phyloP scores from a whole-genome alignment of 1,140 invertebrate species.

The Muscidifurax raptorellus region DNA sequence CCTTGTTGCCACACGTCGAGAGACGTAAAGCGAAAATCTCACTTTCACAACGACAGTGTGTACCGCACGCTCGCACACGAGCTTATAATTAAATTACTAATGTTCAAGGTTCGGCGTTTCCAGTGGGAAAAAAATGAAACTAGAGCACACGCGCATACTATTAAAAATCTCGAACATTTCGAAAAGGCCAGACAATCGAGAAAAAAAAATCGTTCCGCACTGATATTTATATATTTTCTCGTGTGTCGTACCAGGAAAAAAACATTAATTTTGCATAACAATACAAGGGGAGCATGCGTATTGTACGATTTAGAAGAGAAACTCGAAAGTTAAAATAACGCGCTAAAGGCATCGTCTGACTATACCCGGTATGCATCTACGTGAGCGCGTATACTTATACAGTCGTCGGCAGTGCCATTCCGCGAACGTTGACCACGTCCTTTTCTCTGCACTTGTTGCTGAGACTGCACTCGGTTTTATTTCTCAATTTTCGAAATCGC shows the following conservation, averaged over 20 bases:
- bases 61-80: not conserved
- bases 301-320: no score
- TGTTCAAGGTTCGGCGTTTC: slow-evolving; percentile 25
- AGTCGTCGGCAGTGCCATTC: not conserved
- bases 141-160: not conserved
- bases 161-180: not conserved
- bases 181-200: no score
- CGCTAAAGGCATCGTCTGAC: not conserved
- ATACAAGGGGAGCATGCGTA: no score
- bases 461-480: not conserved
- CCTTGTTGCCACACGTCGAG: not conserved
- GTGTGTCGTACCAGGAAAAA: no score
- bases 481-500: not conserved
- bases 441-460: not conserved
- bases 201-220: no score
- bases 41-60: not conserved
- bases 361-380: not conserved
- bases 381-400: not conserved
- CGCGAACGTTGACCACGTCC: not conserved
- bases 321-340: not conserved
- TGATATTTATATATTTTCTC: no score
- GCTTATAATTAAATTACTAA: slow-evolving; percentile 34
- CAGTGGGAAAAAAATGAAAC: slow-evolving; percentile 5
- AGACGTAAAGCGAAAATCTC: not conserved
- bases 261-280: no score